Base-by-base conservation (phyloP, 2,797 vertebrate species). In the Euthynnus affinis region DNA sequence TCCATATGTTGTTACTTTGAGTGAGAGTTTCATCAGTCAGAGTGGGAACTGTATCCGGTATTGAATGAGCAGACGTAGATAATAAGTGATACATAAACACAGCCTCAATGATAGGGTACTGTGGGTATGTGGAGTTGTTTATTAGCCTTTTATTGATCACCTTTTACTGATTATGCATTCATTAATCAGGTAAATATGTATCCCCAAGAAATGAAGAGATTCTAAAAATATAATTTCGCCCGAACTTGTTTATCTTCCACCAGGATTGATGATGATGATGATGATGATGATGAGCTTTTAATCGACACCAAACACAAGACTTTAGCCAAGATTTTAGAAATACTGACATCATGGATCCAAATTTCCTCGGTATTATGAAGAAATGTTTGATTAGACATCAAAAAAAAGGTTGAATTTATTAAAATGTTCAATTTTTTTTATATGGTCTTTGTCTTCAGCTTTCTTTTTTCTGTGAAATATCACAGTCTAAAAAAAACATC, bases 1-100 rank as follows among this genome's bases (percentile, higher is more conserved):
- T 82, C 17, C 23, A 66, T 59, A 69, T 10, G 9, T 63, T 67
- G 40, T 48, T 63, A 40, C 8, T 10, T 9, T 48, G 63, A 52
- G 9, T 70, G 51, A 64, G 8, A 64, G 27, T 71, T 75, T 13
- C 5, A 51, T 59, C 3, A 48, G 4, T 34, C 10, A 55, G 37
- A 34, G 18, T 63, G 15, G 17, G 29, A 42, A 42, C 8, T 40
- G 3, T 46, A 10, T 22, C 20, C 20, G 12, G 23, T 29, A 15
- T 29, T 5, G 13, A 29, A 22, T 8, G n/a, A 20, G 25, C 7
- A 49, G 22, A 20, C 22, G 20, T 18, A 6, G 13, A 32, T 44
- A 48, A 1, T 53, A n/a, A 51, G 49, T 29, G 5, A 29, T 29
- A 29, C 20, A 52, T 12, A 57, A 48, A 32, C 8, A 60, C 46